Evolutionary conservation across 2,113 vertebrate species (phyloP).

Genomic region (Sus scrofa): DNA sequence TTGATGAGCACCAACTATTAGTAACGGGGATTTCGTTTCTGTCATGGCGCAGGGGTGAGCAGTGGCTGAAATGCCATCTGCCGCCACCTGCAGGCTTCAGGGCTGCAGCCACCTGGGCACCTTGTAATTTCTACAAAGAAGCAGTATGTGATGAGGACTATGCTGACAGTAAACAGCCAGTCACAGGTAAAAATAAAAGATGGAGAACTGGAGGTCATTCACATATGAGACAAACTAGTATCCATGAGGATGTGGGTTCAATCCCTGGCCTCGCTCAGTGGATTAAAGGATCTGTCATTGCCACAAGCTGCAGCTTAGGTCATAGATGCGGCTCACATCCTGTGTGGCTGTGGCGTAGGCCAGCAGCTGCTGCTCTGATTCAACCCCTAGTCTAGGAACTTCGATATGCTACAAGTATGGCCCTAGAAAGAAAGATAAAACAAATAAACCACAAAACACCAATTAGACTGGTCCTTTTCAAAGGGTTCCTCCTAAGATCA

Average conservation of each 20-base stretch:
- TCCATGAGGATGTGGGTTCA: too few relatives aligned
- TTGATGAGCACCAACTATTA: neutral
- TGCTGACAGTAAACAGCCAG: neutral
- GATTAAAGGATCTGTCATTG: too few relatives aligned
- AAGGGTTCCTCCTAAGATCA: neutral
- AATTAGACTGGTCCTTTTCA: neutral
- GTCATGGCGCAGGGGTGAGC: neutral
- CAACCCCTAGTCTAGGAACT: too few relatives aligned
- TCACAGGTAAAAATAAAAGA: neutral
- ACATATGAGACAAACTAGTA: neutral
- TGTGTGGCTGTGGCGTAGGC: too few relatives aligned
- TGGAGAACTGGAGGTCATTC: neutral
- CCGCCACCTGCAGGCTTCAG: rapidly evolving
- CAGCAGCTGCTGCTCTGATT: too few relatives aligned
- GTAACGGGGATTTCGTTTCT: neutral
- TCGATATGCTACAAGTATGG: too few relatives aligned
- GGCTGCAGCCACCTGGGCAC: neutral
- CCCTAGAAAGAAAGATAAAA: too few relatives aligned
- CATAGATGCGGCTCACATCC: too few relatives aligned
- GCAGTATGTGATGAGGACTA: neutral
- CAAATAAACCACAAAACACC: too few relatives aligned
- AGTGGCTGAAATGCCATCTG: neutral
- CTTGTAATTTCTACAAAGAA: neutral
- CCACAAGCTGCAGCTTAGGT: too few relatives aligned
- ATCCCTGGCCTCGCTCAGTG: too few relatives aligned